phyloP scores from a whole-genome alignment of 2,888 invertebrate genomes.

The Drosophila merina region DNA sequence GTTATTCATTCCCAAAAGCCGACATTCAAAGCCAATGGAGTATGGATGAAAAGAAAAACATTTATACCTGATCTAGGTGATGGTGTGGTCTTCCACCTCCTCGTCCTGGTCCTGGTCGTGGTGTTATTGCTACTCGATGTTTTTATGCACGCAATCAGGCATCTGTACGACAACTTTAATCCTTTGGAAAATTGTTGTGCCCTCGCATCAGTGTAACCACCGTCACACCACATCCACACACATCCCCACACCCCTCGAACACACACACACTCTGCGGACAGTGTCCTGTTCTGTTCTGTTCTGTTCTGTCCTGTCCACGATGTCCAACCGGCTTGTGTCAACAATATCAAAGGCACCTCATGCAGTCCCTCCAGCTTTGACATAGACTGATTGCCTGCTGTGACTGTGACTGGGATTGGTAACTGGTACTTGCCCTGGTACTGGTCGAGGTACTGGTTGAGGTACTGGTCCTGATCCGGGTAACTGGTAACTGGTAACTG shows the following conservation, averaged over 20 bases:
- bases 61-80: constrained; percentile 3
- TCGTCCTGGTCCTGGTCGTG: not conserved
- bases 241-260: not conserved
- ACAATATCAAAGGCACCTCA: constrained; percentile 51
- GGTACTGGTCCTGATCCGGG: not conserved
- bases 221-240: constrained; percentile 8
- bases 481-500: not conserved
- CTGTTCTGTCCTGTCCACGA: not conserved
- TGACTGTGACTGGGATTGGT: constrained; percentile 6
- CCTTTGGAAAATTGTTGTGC: constrained; percentile 48
- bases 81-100: not conserved
- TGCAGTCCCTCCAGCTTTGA: constrained; percentile 48
- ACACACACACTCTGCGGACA: not conserved
- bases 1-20: not conserved
- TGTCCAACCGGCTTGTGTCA: constrained; percentile 41
- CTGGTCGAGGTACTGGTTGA: too few species aligned
- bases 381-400: constrained; percentile 56
- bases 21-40: not conserved
- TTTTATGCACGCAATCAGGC: constrained; percentile 47
- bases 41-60: constrained; percentile 2
- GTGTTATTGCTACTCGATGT: constrained; percentile 26
- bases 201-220: constrained; percentile 18
- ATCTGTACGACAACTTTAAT: constrained; percentile 53
- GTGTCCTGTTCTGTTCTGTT: not conserved
- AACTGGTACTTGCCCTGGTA: not conserved